These are phyloP conservation scores for Electrona antarctica DNA, from an alignment of 2,113 vertebrate species.

Conservation along the genomic window DNA sequence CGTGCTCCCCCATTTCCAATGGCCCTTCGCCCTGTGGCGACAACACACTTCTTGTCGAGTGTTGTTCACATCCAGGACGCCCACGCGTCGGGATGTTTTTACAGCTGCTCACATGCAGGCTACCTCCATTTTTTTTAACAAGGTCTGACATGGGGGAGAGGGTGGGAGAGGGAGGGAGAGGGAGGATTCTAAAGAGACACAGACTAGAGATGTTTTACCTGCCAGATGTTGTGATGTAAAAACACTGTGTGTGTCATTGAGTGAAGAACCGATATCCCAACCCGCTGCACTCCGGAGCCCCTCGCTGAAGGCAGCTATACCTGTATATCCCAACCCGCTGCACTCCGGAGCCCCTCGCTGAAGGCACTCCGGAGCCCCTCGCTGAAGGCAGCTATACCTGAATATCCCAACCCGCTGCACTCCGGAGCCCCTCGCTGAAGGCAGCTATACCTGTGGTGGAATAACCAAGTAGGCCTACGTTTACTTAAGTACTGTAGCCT, in stretches of 20 bases:
- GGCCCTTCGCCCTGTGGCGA: slow-evolving; percentile 39
- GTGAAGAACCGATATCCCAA: not conserved
- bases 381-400: no score
- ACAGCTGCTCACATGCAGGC: slow-evolving; percentile 70
- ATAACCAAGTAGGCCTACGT: no score
- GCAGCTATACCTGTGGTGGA: no score
- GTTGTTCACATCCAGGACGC: slow-evolving; percentile 62
- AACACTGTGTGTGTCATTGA: slow-evolving; percentile 43
- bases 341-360: no score
- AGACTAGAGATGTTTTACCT: slow-evolving; percentile 12
- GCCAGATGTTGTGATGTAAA: slow-evolving; percentile 27
- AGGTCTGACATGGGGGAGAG: slow-evolving; percentile 3
- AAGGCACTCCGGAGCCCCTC: no score
- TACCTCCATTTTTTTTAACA: slow-evolving; percentile 56
- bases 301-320: no score
- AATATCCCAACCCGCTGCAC: slow-evolving; percentile 2
- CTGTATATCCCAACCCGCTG: no score
- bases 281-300: not conserved
- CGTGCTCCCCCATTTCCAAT: slow-evolving; percentile 45
- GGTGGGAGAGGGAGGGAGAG: not conserved
- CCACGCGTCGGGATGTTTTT: slow-evolving; percentile 70
- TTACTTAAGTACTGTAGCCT: no score
- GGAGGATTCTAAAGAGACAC: not conserved
- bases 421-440: no score
- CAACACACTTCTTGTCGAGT: slow-evolving; percentile 60